Evolutionary conservation across 1,140 invertebrate species (phyloP).

Genomic region (Phymorhynchus buccinoides): DNA sequence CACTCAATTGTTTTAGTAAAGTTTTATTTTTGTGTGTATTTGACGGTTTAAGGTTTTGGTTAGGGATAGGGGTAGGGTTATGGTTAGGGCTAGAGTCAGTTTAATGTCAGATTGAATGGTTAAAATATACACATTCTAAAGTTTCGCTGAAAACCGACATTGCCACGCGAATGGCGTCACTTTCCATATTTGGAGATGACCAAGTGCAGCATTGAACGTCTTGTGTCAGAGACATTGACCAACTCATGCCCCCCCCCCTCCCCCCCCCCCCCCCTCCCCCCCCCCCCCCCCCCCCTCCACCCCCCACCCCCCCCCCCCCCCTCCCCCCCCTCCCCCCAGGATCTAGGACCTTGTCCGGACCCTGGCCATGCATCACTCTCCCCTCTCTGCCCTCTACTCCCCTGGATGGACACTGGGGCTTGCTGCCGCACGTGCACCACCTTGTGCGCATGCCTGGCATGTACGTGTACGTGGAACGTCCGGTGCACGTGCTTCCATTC

Average conservation of each 20-base stretch:
- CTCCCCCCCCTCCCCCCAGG: background rate
- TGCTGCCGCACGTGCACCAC: background rate
- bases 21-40: no score
- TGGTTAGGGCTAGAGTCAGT: no score
- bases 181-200: no score
- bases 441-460: conserved; percentile 29
- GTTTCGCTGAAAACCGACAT: no score
- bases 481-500: conserved; percentile 24
- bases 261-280: background rate
- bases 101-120: no score
- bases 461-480: conserved; percentile 30
- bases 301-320: conserved; percentile 4
- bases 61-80: no score
- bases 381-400: background rate
- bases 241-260: background rate
- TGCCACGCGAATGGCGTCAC: no score
- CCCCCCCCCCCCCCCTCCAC: background rate
- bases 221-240: no score
- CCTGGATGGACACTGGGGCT: background rate
- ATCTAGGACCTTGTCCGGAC: background rate
- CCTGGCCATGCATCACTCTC: conserved; percentile 9
- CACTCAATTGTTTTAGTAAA: no score
- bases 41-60: no score
- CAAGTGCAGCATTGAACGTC: no score
- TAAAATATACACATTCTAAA: no score